Evolutionary conservation across 2,113 vertebrate genomes (phyloP).

Genomic region (Illadopsis cleaveri): DNA sequence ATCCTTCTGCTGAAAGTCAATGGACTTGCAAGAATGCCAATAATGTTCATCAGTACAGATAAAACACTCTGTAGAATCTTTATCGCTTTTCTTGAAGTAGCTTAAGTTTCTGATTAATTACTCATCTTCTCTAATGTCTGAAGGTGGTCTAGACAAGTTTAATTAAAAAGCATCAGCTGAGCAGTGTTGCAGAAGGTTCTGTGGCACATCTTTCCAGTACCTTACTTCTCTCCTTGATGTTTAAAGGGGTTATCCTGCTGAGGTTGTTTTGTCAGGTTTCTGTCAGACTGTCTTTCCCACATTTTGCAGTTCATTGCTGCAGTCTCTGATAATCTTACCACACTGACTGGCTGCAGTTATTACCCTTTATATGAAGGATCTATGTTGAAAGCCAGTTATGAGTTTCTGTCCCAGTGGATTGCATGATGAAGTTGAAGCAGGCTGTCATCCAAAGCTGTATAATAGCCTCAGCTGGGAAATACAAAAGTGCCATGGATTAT

Average conservation of each 20-base stretch:
- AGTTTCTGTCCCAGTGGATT: conserved; percentile 91
- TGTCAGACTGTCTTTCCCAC: conserved; percentile 68
- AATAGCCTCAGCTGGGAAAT: conserved; percentile 88
- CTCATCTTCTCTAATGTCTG: conserved; percentile 1
- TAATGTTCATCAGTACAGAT: not conserved
- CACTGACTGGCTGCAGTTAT: conserved; percentile 87
- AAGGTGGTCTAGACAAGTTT: not conserved
- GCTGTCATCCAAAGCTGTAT: conserved; percentile 86
- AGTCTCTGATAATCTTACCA: conserved; percentile 78
- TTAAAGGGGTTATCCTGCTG: not conserved
- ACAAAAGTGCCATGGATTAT: conserved; percentile 90
- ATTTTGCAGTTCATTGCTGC: conserved; percentile 76
- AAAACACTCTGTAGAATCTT: not conserved
- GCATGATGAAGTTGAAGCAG: conserved; percentile 86
- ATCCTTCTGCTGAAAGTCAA: not conserved
- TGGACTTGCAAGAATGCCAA: not conserved
- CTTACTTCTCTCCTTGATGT: not conserved
- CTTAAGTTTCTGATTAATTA: not conserved
- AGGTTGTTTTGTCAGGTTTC: conserved; percentile 44
- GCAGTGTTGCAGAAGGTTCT: not conserved
- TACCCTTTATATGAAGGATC: conserved; percentile 87
- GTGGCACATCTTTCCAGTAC: not conserved
- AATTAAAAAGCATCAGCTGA: not conserved
- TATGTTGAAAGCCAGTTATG: conserved; percentile 92
- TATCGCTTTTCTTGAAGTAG: not conserved